Conservation (phyloP, 2,888 invertebrate genomes). For the Laothoe populi region DNA sequence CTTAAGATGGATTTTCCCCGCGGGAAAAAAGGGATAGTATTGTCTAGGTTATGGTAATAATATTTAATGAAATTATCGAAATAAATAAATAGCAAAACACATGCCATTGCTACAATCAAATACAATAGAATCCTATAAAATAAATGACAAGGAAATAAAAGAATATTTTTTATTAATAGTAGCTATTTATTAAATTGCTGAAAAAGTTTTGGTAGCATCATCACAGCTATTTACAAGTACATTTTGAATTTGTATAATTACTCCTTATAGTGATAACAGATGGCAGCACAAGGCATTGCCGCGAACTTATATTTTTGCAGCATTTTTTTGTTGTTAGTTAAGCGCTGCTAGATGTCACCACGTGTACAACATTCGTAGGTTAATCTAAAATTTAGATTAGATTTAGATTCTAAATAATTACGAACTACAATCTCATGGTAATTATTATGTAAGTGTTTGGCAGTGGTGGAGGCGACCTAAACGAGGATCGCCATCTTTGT, state of each 20-base stretch:
- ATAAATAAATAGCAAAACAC: too few species aligned
- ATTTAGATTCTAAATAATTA: conserved; percentile 23
- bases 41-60: too few species aligned
- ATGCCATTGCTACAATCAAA: too few species aligned
- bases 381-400: too few species aligned
- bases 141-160: neutral
- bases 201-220: conserved; percentile 61
- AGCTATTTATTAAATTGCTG: conserved; percentile 39
- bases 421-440: conserved; percentile 26
- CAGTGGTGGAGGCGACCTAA: conserved; percentile 25
- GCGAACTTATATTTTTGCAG: neutral
- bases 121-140: too few species aligned
- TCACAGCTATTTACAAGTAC: conserved; percentile 65
- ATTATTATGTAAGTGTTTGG: conserved; percentile 25
- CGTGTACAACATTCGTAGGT: conserved; percentile 7
- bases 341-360: neutral
- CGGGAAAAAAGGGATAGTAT: too few species aligned
- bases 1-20: too few species aligned
- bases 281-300: conserved; percentile 1
- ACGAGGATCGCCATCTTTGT: neutral
- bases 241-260: conserved; percentile 14
- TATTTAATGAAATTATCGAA: too few species aligned
- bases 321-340: neutral
- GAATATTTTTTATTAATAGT: neutral
- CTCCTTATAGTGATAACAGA: conserved; percentile 12